A percentile compares a stretch with the other conserved stretches of the same genome.
phyloP scores from a whole-genome alignment of 64 coral and sea anemone species.

The Porites australiensis region DNA sequence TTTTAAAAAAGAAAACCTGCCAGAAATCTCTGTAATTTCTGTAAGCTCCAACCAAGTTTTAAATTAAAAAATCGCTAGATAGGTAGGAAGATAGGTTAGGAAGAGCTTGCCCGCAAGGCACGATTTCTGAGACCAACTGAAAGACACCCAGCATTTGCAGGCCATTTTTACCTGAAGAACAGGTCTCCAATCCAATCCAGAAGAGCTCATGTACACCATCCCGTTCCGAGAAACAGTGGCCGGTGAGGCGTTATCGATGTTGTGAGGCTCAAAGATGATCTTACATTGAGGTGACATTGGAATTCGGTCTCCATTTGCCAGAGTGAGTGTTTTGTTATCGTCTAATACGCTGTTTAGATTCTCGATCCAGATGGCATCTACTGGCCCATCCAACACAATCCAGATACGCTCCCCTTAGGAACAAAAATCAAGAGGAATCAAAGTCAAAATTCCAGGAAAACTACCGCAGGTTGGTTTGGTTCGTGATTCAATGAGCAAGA shows the following conservation, averaged over 20 bases:
- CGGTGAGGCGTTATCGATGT: slow-evolving; percentile 96
- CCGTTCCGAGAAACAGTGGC: slow-evolving; percentile 99
- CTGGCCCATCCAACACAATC: slow-evolving; percentile 95
- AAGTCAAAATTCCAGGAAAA: background rate
- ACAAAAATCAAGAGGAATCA: background rate
- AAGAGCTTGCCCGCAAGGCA: too few species aligned
- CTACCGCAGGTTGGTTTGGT: background rate
- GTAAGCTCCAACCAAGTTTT: too few species aligned
- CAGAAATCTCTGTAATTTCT: too few species aligned
- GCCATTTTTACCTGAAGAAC: slow-evolving; percentile 79
- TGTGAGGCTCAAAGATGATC: slow-evolving; percentile 98
- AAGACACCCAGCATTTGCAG: background rate
- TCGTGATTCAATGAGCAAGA: too few species aligned
- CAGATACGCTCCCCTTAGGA: slow-evolving; percentile 86
- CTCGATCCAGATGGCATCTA: slow-evolving; percentile 98
- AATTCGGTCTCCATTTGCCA: slow-evolving; percentile 96
- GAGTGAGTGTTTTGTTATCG: slow-evolving; percentile 96
- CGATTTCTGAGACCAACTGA: too few species aligned
- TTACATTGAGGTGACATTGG: slow-evolving; percentile 98
- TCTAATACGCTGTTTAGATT: slow-evolving; percentile 96
- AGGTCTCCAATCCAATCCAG: slow-evolving; percentile 96
- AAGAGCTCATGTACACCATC: slow-evolving; percentile 99
- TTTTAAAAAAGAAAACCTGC: too few species aligned
- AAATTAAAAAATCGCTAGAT: too few species aligned
- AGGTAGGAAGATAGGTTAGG: too few species aligned